Conservation (phyloP, 2,888 invertebrate species). For the Lithodes maja region DNA sequence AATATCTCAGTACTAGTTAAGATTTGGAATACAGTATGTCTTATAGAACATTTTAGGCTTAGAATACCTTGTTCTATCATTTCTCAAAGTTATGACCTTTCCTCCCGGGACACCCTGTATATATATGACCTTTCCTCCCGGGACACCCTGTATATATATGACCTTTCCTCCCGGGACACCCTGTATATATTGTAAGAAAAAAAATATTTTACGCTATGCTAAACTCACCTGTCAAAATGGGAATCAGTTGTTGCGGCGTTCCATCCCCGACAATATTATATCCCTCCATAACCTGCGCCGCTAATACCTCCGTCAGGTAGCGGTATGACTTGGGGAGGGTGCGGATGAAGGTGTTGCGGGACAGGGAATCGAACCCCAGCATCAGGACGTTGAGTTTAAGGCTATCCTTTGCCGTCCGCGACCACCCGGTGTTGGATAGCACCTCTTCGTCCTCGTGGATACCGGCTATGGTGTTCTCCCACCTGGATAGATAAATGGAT, state of each 20-base stretch:
- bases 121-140: too few relatives aligned
- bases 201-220: background rate
- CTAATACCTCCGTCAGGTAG: conserved; percentile 80
- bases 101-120: too few relatives aligned
- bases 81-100: too few relatives aligned
- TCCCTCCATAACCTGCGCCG: conserved; percentile 82
- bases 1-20: too few relatives aligned
- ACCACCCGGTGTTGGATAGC: conserved; percentile 76
- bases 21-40: too few relatives aligned
- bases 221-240: conserved; percentile 86
- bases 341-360: conserved; percentile 86
- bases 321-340: conserved; percentile 85
- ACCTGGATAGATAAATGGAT: conserved; percentile 74
- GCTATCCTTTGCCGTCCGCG: conserved; percentile 76
- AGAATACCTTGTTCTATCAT: too few relatives aligned
- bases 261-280: conserved; percentile 91
- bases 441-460: conserved; percentile 77
- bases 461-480: conserved; percentile 83
- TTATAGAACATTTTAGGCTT: too few relatives aligned
- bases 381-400: conserved; percentile 84
- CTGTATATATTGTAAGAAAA: too few relatives aligned
- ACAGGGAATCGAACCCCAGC: conserved; percentile 92
- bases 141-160: too few relatives aligned
- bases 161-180: too few relatives aligned
- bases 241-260: conserved; percentile 90